A percentile compares a stretch with the other conserved stretches of the same genome.
Evolutionary conservation across 2,888 invertebrate species (phyloP).

Genomic region (Lacanobia wlatinum): DNA sequence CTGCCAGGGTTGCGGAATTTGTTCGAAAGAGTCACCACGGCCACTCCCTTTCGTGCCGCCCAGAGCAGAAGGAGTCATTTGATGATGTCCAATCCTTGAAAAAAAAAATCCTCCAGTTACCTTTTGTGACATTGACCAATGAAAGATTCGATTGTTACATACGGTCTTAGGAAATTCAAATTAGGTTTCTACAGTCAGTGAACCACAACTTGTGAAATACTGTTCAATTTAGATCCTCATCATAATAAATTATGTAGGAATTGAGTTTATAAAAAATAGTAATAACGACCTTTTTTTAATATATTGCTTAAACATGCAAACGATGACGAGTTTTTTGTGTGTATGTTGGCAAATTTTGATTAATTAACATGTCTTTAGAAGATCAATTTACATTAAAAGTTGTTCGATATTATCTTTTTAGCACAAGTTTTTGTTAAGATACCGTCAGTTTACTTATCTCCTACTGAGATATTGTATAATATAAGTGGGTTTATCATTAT

Average conservation of each 20-base stretch:
- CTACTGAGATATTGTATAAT: background rate
- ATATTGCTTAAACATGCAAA: conserved; percentile 1
- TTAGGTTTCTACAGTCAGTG: background rate
- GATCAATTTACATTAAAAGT: conserved; percentile 14
- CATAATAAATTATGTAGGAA: conserved; percentile 12
- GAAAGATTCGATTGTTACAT: background rate
- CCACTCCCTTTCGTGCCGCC: too few relatives aligned
- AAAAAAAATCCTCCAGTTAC: background rate
- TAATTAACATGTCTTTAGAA: conserved; percentile 13
- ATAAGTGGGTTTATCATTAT: conserved; percentile 3
- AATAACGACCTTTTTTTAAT: background rate
- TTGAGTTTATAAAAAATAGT: background rate
- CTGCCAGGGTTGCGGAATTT: too few relatives aligned
- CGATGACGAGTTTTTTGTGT: conserved; percentile 13
- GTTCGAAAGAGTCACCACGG: too few relatives aligned
- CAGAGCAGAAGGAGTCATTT: too few relatives aligned
- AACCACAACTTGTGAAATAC: background rate
- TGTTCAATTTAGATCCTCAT: background rate
- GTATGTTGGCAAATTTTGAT: conserved; percentile 4
- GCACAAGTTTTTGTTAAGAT: conserved; percentile 10
- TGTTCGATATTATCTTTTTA: background rate
- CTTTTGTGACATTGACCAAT: background rate
- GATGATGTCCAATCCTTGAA: too few relatives aligned
- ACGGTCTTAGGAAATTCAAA: background rate
- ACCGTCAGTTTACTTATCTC: background rate